These are phyloP conservation scores for Oxygymnocypris stewartii DNA, from an alignment of 2,113 vertebrate genomes.

Conservation along the genomic window DNA sequence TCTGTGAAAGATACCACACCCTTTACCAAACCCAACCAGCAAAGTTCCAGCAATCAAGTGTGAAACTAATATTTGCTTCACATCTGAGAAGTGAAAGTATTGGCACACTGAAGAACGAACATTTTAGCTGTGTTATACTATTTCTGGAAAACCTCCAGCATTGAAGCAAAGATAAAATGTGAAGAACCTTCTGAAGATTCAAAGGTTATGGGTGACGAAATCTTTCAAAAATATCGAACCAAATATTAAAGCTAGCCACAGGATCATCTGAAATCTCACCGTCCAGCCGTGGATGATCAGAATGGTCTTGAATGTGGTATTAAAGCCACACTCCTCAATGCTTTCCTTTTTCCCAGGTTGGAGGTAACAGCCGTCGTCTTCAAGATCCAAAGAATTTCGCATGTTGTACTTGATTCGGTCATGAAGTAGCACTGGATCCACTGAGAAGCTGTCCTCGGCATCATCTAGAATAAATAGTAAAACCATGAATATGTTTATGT, in stretches of 20 bases:
- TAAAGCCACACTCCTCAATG: constrained; percentile 84
- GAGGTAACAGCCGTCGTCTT: constrained; percentile 82
- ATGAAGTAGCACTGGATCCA: background rate
- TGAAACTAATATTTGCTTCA: constrained; percentile 33
- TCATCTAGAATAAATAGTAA: constrained; percentile 19
- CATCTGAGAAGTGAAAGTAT: background rate
- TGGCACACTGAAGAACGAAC: background rate
- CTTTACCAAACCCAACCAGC: background rate
- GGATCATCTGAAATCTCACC: constrained; percentile 68
- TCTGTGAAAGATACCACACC: constrained; percentile 67
- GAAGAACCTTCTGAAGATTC: background rate
- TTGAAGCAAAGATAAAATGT: background rate
- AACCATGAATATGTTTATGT: background rate
- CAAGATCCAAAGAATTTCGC: constrained; percentile 70
- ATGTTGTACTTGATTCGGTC: constrained; percentile 78
- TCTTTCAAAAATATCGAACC: background rate
- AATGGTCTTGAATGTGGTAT: constrained; percentile 85
- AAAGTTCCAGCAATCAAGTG: constrained; percentile 34
- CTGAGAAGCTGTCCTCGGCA: constrained; percentile 17
- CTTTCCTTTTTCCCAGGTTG: constrained; percentile 61
- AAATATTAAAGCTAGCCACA: background rate
- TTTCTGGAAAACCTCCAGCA: background rate
- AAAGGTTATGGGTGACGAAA: background rate
- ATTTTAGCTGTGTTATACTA: background rate
- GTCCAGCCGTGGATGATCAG: constrained; percentile 96